These are phyloP conservation scores for Trichonephila clavipes DNA, from an alignment of 1,140 invertebrate species.

Conservation along the genomic window DNA sequence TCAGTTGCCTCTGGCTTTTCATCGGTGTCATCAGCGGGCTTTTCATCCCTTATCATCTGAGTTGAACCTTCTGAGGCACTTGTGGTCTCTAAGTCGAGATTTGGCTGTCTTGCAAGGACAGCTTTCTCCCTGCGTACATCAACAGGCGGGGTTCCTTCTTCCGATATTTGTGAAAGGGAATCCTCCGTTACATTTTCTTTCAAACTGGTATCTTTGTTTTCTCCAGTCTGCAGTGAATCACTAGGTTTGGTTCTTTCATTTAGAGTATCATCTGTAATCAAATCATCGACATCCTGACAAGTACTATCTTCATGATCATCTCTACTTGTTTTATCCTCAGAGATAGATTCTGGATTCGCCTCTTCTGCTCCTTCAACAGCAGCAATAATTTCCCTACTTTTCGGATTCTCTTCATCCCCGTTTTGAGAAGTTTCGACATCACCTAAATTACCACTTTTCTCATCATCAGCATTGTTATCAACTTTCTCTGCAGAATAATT, in stretches of 20 bases:
- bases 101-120: constrained; percentile 35
- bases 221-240: neutral
- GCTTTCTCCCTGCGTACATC: constrained; percentile 54
- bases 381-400: neutral
- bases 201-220: neutral
- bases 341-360: constrained; percentile 14
- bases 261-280: constrained; percentile 56
- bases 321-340: constrained; percentile 12
- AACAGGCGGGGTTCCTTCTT: neutral
- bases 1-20: neutral
- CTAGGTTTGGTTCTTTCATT: constrained; percentile 32
- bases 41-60: neutral
- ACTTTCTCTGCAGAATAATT: neutral
- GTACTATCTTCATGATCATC: constrained; percentile 69
- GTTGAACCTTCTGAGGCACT: constrained; percentile 18
- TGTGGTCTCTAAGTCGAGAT: constrained; percentile 33
- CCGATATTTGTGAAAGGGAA: constrained; percentile 16
- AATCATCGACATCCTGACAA: constrained; percentile 58
- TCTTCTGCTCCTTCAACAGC: neutral
- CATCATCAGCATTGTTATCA: neutral
- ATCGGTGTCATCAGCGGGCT: neutral
- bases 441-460: neutral
- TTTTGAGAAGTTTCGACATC: neutral
- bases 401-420: neutral
- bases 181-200: constrained; percentile 4